These are phyloP conservation scores for Scaptomyza caliginosa DNA, from an alignment of 2,888 invertebrate species.

Conservation along the genomic window DNA sequence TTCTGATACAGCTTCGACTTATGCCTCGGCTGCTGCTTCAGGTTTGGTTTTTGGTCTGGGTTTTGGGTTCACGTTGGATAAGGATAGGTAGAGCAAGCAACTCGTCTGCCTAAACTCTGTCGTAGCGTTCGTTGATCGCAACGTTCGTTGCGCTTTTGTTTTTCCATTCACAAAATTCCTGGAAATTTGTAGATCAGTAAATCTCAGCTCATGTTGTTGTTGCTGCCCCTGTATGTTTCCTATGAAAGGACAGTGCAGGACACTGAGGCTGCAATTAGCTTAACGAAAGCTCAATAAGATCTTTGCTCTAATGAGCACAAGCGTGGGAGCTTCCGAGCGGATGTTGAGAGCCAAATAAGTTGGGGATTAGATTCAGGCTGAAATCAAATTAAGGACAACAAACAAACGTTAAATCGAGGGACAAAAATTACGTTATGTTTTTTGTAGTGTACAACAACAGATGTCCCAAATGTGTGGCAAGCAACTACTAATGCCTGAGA, in stretches of 20 bases:
- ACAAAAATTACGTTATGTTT: not conserved
- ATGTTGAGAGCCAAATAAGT: constrained; percentile 18
- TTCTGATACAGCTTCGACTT: constrained; percentile 35
- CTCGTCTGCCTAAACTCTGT: constrained; percentile 42
- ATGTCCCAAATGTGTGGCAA: constrained; percentile 57
- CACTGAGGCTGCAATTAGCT: constrained; percentile 64
- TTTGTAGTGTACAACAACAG: constrained; percentile 33
- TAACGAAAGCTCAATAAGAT: constrained; percentile 28
- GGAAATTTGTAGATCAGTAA: constrained; percentile 80
- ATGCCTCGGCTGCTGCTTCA: constrained; percentile 39
- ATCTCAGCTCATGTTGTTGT: constrained; percentile 53
- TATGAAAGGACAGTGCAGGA: constrained; percentile 62
- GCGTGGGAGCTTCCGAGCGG: constrained; percentile 73
- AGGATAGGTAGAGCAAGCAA: constrained; percentile 61
- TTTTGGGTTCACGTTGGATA: constrained; percentile 61
- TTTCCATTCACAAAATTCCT: constrained; percentile 77
- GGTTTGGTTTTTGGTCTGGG: constrained; percentile 43
- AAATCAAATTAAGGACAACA: constrained; percentile 27
- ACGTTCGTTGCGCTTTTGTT: constrained; percentile 75
- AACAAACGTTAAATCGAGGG: not conserved
- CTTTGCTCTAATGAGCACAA: constrained; percentile 28
- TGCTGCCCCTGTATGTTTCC: constrained; percentile 50
- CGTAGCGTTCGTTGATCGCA: constrained; percentile 9
- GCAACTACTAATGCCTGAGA: constrained; percentile 48
- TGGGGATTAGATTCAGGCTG: constrained; percentile 28